Base-by-base conservation (phyloP, 1,140 invertebrate genomes). In the Pristionchus pacificus region DNA sequence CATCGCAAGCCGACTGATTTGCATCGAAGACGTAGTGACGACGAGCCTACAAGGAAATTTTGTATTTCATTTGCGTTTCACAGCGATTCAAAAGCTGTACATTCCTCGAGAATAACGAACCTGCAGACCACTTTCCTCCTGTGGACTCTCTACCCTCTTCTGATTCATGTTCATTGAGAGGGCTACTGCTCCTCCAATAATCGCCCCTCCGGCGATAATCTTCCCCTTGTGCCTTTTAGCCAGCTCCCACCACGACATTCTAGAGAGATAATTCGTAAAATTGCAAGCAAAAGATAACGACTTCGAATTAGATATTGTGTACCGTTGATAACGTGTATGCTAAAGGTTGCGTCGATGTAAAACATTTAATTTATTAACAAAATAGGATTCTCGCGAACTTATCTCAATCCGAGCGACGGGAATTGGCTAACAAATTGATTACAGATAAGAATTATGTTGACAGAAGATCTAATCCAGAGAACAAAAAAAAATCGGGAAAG, bases 1-100 rank as follows among this genome's bases (percentile, higher is more conserved):
- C 38, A 31, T 76, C 74, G 33, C 74, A 76, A 13, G 72, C 58
- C 14, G 71, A 71, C 28, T 76, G 74, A 24, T 76, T 76, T 0
- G 68, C 69, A 32, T 76, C 74, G 60, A 76, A 76, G 58, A 76
- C 60, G 57, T 76, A 76, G 33, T 76, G 72, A 1, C 70, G n/a
- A 1, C 74, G 65, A 25, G 74, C 74, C 74, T 76, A 29, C 63
- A 74, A 68, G 32, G 62, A 30, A 33, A 3, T 60, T 60, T 2
- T 3, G 57, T 29, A 30, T 60, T 1, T 68, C 2, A 57, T 24
- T 57, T 57, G 14, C 24, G n/a, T 27, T 13, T 24, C n/a, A 72
- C 68, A 19, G 58, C 60, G 15, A 33, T 25, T 24, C 57, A 27
- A 24, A 65, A 27, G n/a, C 61, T 24, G 3, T 71, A 0, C 25